A percentile compares a stretch with the other conserved stretches of the same genome.
Conservation (phyloP, 2,113 vertebrate genomes). For the Eulacestoma nigropectus region DNA sequence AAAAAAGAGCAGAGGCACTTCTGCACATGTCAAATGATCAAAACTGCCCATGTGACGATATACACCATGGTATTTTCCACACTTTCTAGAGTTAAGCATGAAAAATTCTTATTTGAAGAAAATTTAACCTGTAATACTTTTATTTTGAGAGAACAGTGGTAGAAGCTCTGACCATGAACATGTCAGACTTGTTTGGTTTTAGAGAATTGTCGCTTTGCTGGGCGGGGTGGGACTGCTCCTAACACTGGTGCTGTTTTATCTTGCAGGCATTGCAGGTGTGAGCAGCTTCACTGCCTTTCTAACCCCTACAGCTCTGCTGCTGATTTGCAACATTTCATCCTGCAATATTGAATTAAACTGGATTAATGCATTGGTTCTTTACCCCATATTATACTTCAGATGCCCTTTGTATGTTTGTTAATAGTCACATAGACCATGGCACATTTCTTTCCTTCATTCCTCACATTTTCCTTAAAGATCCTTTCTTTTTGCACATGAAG, state of each 20-base stretch:
- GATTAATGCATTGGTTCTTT: not conserved
- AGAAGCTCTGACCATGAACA: not conserved
- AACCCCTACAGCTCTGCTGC: not conserved
- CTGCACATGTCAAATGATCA: not conserved
- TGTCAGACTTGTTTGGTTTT: not conserved
- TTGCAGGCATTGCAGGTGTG: not conserved
- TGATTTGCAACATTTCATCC: not conserved
- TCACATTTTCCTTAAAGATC: not conserved
- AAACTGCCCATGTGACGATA: not conserved
- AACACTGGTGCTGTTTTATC: not conserved
- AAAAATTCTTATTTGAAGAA: not conserved
- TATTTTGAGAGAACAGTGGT: not conserved
- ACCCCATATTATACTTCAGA: not conserved
- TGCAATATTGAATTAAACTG: not conserved
- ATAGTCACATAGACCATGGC: not conserved
- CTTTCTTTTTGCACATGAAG: not conserved
- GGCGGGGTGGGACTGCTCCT: not conserved
- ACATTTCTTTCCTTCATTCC: not conserved
- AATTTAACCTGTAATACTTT: not conserved
- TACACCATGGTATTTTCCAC: fast-evolving
- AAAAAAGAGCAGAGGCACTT: not conserved
- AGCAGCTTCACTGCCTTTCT: not conserved
- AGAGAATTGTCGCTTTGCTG: not conserved
- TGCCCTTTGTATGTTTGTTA: not conserved
- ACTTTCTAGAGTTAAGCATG: not conserved